Conservation (phyloP, 2,888 invertebrate species). For the Bombylius major region DNA sequence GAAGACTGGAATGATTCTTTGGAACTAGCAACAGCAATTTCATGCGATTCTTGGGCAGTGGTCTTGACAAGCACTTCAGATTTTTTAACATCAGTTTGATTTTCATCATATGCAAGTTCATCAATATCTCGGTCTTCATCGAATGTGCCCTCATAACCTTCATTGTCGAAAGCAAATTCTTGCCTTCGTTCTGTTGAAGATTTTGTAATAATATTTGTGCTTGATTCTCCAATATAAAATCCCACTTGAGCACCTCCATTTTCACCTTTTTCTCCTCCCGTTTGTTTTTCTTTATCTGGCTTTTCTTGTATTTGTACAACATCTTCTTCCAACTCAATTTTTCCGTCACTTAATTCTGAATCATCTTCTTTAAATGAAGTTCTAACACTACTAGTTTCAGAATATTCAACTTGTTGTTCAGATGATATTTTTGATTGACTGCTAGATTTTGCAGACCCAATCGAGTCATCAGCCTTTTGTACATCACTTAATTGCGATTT, state of each 20-base stretch:
- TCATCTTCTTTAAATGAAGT: constrained; percentile 10
- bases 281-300: constrained; percentile 22
- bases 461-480: constrained; percentile 9
- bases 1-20: neutral
- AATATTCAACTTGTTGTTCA: constrained; percentile 15
- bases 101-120: neutral
- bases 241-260: constrained; percentile 18
- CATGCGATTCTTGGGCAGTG: neutral
- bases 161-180: constrained; percentile 14
- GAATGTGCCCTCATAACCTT: constrained; percentile 11
- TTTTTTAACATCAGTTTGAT: neutral
- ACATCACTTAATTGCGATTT: constrained; percentile 17
- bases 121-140: constrained; percentile 5
- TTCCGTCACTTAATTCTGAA: constrained; percentile 11
- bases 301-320: neutral
- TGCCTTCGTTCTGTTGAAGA: constrained; percentile 20
- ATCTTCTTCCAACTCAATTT: constrained; percentile 9
- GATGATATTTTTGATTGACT: constrained; percentile 14
- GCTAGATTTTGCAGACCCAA: constrained; percentile 6
- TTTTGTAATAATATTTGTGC: constrained; percentile 32
- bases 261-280: constrained; percentile 6
- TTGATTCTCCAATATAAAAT: constrained; percentile 37
- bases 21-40: neutral
- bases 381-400: constrained; percentile 11
- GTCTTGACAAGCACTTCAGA: neutral